Evolutionary conservation across 2,113 vertebrate species (phyloP).

Genomic region (Macquaria ambigua): DNA sequence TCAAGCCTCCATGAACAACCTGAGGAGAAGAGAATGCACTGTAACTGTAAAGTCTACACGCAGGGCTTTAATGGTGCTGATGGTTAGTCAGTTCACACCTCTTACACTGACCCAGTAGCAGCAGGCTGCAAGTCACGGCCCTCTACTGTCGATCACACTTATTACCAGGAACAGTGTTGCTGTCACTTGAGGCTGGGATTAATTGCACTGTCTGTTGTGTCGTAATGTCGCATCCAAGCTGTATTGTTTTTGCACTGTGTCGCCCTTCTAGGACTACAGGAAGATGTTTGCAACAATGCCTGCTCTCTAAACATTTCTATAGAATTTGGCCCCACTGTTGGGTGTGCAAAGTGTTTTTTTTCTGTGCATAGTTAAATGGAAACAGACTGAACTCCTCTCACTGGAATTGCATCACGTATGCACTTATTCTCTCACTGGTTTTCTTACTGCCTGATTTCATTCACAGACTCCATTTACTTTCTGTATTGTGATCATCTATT

Average conservation of each 20-base stretch:
- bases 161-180: slow-evolving; percentile 67
- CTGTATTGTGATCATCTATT: slow-evolving; percentile 18
- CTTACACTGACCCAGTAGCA: neutral
- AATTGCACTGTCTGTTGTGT: slow-evolving; percentile 67
- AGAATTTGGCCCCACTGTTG: no score
- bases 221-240: slow-evolving; percentile 37
- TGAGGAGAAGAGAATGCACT: slow-evolving; percentile 16
- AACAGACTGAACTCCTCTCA: slow-evolving; percentile 46
- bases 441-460: slow-evolving; percentile 30
- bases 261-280: slow-evolving; percentile 24
- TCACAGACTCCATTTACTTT: slow-evolving; percentile 34
- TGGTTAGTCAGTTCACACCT: slow-evolving; percentile 1
- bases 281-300: slow-evolving; percentile 36
- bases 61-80: slow-evolving; percentile 39
- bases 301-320: slow-evolving; percentile 36
- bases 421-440: slow-evolving; percentile 38
- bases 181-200: slow-evolving; percentile 27
- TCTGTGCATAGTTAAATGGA: slow-evolving; percentile 28
- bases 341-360: slow-evolving; percentile 5
- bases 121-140: neutral
- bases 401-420: slow-evolving; percentile 41
- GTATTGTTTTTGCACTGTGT: slow-evolving; percentile 63
- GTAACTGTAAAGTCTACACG: neutral
- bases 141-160: neutral
- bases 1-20: slow-evolving; percentile 49